Percentiles rank a stretch among this genome's conserved stretches.
Evolutionary conservation across 30 jellyfish, hydroid and myxozoan genomes (phyloP).

Genomic region (Hydra vulgaris): DNA sequence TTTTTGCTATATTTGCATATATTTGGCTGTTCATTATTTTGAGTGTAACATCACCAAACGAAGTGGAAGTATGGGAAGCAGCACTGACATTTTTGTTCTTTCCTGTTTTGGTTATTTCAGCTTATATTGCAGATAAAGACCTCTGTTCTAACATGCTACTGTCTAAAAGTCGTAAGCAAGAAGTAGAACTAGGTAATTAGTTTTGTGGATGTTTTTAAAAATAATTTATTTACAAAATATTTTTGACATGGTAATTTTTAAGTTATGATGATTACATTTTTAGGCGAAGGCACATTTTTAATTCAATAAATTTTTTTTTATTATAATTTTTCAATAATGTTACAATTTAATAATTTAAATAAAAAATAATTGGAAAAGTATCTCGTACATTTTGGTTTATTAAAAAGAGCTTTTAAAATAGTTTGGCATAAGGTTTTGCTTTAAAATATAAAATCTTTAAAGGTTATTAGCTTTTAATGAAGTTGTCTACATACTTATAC

Average conservation of each 20-base stretch:
- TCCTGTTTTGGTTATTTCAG: conserved; percentile 81
- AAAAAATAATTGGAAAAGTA: too few species aligned
- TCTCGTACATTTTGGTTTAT: too few species aligned
- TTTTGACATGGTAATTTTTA: too few species aligned
- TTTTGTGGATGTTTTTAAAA: background rate
- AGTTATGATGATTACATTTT: background rate
- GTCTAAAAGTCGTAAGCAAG: conserved; percentile 24
- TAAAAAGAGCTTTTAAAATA: too few species aligned
- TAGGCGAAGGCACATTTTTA: background rate
- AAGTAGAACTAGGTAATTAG: conserved; percentile 67
- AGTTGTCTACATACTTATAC: too few species aligned
- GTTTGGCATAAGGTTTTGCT: too few species aligned
- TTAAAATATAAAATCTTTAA: too few species aligned
- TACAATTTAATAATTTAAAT: too few species aligned
- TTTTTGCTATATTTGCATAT: conserved; percentile 83
- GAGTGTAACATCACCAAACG: conserved; percentile 34
- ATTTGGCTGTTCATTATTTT: conserved; percentile 73
- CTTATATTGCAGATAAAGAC: conserved; percentile 81
- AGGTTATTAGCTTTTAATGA: too few species aligned
- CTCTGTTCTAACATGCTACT: conserved; percentile 46
- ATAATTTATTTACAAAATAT: background rate
- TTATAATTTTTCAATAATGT: background rate
- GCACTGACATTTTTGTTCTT: conserved; percentile 67
- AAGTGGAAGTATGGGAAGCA: conserved; percentile 92
- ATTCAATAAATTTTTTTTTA: background rate